phyloP scores from a whole-genome alignment of 2,113 vertebrate species.

The Motacilla tschutschensis region DNA sequence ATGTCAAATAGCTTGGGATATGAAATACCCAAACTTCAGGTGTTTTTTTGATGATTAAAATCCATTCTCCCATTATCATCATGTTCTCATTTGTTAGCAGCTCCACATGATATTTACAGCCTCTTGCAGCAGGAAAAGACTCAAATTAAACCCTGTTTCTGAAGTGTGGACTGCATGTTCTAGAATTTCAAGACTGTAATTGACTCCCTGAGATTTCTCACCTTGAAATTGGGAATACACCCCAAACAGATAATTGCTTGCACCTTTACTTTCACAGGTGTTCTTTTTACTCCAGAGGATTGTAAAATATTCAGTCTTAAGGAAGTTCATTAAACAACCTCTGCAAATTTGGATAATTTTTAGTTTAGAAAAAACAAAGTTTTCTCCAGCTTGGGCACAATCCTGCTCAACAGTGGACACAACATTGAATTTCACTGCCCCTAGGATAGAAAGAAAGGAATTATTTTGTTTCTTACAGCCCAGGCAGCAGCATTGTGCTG shows the following conservation, averaged over 20 bases:
- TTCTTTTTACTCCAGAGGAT: not conserved
- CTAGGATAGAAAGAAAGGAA: not conserved
- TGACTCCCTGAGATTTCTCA: not conserved
- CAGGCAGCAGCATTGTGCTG: rapidly evolving
- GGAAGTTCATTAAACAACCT: not conserved
- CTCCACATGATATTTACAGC: not conserved
- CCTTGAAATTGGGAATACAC: not conserved
- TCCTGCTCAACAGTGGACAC: not conserved
- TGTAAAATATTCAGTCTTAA: not conserved
- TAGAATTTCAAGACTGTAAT: not conserved
- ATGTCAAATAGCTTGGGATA: not conserved
- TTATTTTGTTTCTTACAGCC: not conserved
- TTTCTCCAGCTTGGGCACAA: not conserved
- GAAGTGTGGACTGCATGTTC: not conserved
- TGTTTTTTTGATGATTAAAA: not conserved
- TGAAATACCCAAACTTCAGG: not conserved
- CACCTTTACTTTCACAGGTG: not conserved
- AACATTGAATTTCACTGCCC: not conserved
- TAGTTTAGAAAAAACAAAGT: not conserved
- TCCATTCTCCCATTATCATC: not conserved
- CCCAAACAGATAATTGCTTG: not conserved
- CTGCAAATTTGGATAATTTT: not conserved
- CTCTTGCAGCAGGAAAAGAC: not conserved
- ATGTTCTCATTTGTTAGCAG: not conserved
- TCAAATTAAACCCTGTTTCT: not conserved